Evolutionary conservation across 1,140 invertebrate genomes (phyloP), one percentile per base, ranked within the genome.

Genomic region (Thrips palmi): DNA sequence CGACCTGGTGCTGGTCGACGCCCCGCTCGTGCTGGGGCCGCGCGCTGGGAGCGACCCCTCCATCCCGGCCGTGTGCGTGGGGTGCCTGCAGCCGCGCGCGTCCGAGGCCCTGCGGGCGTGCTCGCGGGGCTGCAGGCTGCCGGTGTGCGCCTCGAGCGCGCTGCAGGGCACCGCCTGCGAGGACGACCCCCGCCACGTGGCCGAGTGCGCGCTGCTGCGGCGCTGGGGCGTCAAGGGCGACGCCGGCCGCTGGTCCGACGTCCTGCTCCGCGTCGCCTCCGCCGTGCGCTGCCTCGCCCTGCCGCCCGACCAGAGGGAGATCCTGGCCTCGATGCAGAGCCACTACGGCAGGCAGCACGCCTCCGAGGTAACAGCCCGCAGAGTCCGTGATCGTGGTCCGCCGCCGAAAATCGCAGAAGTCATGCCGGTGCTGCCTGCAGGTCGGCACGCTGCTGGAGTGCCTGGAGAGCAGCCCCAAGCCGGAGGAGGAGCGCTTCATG

Each of bases 1-100:
- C 19, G 73, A 78, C 54, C 47, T 73, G 20, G 64, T 81, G 6
- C 73, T 74, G 44, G 55, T 64, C 1, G 76, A 80, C 51, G 57
- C 53, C 36, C 68, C 76, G 0, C 47, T 79, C 2, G 57, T 79
- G 10, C 49, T 67, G 20, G 75, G 76, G 0, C 52, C 52, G 0
- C 37, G 41, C 14, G n/a, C n/a, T n/a, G n/a, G n/a, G n/a, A 19
- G n/a, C 14, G 33, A 18, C 5, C 14, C 33, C 7, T 21, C 14
- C 18, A n/a, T 11, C 33, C 33, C 4, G 6, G n/a, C 24, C 7
- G 12, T 27, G 12, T 27, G 24, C 24, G 24, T 27, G 7, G 24
- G 24, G 12, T 27, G 24, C 14, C n/a, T n/a, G n/a, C n/a, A n/a
- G n/a, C n/a, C n/a, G n/a, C n/a, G n/a, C n/a, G n/a, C n/a, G n/a